phyloP scores from a whole-genome alignment of 2,888 invertebrate species.

The Limnephilus rhombicus region DNA sequence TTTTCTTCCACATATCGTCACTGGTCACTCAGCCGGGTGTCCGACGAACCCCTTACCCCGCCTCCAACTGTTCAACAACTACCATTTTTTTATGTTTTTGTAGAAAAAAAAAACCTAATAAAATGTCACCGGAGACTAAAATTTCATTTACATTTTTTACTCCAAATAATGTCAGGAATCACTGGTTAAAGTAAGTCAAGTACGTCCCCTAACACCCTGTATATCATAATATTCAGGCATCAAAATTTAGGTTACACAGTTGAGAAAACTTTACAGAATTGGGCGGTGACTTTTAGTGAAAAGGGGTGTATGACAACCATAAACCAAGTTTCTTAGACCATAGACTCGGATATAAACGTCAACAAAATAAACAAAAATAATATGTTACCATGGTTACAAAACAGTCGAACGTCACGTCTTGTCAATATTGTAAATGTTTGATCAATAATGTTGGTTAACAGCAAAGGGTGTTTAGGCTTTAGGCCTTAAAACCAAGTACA shows the following conservation, averaged over 20 bases:
- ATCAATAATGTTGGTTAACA: slow-evolving; percentile 30
- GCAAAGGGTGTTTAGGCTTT: neutral
- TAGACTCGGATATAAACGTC: neutral
- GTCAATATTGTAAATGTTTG: neutral
- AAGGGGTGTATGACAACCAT: neutral
- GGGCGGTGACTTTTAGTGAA: neutral
- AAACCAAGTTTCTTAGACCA: neutral
- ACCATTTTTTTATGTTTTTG: too few relatives aligned
- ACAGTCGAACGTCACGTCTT: slow-evolving; percentile 36
- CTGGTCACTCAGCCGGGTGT: too few relatives aligned
- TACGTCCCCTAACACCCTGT: too few relatives aligned
- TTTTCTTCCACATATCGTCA: too few relatives aligned
- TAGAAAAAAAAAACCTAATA: too few relatives aligned
- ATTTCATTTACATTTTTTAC: too few relatives aligned
- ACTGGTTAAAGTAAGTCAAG: too few relatives aligned
- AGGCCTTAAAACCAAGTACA: neutral
- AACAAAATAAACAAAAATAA: neutral
- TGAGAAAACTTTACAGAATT: neutral
- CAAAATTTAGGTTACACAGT: neutral
- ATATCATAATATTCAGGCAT: too few relatives aligned
- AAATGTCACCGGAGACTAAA: too few relatives aligned
- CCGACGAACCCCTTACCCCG: too few relatives aligned
- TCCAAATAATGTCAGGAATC: too few relatives aligned
- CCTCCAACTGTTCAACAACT: too few relatives aligned
- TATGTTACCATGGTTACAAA: slow-evolving; percentile 39